Percentiles rank a stretch among this genome's conserved stretches.
phyloP scores from a whole-genome alignment of 2,888 invertebrate genomes.

The Ophion ellenae region DNA sequence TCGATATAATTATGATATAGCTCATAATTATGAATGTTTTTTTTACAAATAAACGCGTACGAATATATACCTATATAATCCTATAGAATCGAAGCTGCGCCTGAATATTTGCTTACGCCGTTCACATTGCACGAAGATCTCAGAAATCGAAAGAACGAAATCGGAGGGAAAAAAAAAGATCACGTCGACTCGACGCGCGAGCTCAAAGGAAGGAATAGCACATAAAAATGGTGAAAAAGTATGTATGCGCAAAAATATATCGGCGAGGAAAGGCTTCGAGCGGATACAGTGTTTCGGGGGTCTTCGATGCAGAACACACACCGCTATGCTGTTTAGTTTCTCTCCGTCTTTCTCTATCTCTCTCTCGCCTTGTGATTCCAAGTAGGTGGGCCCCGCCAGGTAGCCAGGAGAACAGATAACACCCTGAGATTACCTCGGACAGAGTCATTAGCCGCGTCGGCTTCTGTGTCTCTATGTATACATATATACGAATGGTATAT shows the following conservation, averaged over 20 bases:
- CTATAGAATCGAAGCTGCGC: too few species aligned
- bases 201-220: background rate
- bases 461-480: constrained; percentile 79
- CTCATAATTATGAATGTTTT: too few species aligned
- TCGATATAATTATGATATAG: too few species aligned
- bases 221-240: constrained; percentile 5
- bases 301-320: constrained; percentile 26
- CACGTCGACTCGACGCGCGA: too few species aligned
- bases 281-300: constrained; percentile 1
- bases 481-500: background rate
- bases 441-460: constrained; percentile 84
- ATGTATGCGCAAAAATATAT: constrained; percentile 23
- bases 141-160: too few species aligned
- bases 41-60: too few species aligned
- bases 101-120: too few species aligned
- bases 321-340: constrained; percentile 32
- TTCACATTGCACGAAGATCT: too few species aligned
- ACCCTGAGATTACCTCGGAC: constrained; percentile 83
- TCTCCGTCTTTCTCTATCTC: background rate
- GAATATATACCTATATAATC: too few species aligned
- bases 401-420: constrained; percentile 83
- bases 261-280: constrained; percentile 11
- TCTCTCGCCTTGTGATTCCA: constrained; percentile 79
- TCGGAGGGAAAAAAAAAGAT: too few species aligned
- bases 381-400: constrained; percentile 84